These are phyloP conservation scores for Pteronotus mesoamericanus DNA, from an alignment of 2,797 vertebrate genomes.

Conservation along the genomic window DNA sequence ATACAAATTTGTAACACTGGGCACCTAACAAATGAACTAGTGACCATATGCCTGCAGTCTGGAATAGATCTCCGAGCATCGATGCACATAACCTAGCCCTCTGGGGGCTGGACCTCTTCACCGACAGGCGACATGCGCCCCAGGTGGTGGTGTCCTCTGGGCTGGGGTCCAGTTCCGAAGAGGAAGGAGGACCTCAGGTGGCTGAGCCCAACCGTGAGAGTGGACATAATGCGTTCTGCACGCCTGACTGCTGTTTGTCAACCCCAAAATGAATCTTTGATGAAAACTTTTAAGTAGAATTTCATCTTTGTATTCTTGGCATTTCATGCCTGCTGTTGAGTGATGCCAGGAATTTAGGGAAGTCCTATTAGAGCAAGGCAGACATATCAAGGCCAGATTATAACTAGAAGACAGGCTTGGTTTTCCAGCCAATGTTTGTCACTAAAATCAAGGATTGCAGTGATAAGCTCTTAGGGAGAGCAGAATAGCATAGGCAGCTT, in stretches of 20 bases:
- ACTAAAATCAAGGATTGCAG: not conserved
- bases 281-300: not conserved
- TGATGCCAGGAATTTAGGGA: slow-evolving; percentile 6
- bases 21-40: not conserved
- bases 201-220: not conserved
- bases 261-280: not conserved
- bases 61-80: not conserved
- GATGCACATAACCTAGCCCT: not conserved
- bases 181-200: not conserved
- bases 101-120: not conserved
- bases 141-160: not conserved
- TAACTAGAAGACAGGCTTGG: not conserved
- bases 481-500: not conserved
- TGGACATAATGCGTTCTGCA: not conserved
- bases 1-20: not conserved
- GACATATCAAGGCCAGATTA: not conserved
- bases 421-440: not conserved
- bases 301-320: not conserved
- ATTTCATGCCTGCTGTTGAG: not conserved
- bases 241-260: not conserved
- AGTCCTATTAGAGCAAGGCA: not conserved
- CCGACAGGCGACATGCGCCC: not conserved
- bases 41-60: not conserved
- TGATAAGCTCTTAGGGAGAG: not conserved
- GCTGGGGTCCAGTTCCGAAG: not conserved